These are phyloP conservation scores for Cataglyphis altisquamis DNA, from an alignment of 2,888 invertebrate genomes.

Conservation along the genomic window DNA sequence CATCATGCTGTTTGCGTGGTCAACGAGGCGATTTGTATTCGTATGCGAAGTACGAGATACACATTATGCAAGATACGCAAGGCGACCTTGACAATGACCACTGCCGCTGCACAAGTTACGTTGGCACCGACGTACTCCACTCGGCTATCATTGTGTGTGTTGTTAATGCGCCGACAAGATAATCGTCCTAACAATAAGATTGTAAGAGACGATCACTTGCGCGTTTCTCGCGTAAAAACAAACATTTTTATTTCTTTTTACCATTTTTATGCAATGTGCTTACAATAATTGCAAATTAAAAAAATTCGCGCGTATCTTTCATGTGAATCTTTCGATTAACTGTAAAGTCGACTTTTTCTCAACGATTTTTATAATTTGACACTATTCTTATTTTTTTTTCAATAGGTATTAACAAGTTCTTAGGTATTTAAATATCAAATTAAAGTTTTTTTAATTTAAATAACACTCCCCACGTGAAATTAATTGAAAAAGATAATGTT, in stretches of 20 bases:
- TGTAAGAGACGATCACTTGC: not conserved
- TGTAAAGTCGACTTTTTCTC: not conserved
- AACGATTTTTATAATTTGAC: not conserved
- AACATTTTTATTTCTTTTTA: not conserved
- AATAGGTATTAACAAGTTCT: not conserved
- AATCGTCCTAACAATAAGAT: slow-evolving; percentile 36
- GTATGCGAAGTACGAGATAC: not conserved
- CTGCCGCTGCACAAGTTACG: slow-evolving; percentile 49
- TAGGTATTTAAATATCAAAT: not conserved
- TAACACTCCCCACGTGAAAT: not conserved
- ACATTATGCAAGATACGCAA: slow-evolving; percentile 68
- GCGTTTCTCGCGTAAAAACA: not conserved
- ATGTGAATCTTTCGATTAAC: not conserved
- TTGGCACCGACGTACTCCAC: slow-evolving; percentile 28
- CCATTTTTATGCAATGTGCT: not conserved
- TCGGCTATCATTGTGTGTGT: slow-evolving; percentile 27
- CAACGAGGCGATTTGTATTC: not conserved
- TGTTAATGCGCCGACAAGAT: slow-evolving; percentile 59
- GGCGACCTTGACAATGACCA: slow-evolving; percentile 73
- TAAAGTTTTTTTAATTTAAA: not conserved
- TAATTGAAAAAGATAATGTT: not conserved
- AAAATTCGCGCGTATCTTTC: not conserved
- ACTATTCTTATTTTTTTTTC: not conserved
- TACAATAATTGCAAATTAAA: not conserved
- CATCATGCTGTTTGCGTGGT: not conserved